Base-by-base conservation (phyloP, 2,797 vertebrate species). In the Hirundo rustica region DNA sequence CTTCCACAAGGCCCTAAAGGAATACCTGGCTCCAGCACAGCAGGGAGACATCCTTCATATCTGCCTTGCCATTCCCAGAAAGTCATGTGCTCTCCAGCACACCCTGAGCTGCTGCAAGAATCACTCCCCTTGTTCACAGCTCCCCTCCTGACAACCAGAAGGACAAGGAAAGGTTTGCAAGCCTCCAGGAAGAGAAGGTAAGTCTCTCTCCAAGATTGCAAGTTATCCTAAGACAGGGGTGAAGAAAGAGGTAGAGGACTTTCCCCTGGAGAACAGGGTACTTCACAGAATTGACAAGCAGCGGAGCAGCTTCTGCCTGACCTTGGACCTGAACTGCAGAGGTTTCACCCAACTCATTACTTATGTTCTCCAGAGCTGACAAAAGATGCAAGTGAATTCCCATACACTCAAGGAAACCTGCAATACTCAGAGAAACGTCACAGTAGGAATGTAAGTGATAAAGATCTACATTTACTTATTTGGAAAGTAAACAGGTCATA, bases 61-160 rank as follows among this genome's bases (percentile, higher is more conserved):
- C 76, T 0, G 0, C 12, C 48, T 38, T 8, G 51, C 45, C 0
- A 1, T 15, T 76, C 1, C 0, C 42, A 38, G 36, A 76, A 57
- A 38, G 38, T 38, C 38, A 38, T 11, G 21, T 4, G 36, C 71
- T 22, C 61, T 36, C 17, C 53, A 60, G 48, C 45, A 71, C 50
- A 62, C 8, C 10, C 29, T 13, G n/a, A 57, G 48, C 85, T 48
- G 9, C 53, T 53, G 72, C 64, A 11, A n/a, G 29, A 5, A 8
- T 7, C 3, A 17, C 18, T 75, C 23, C 62, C 54, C 26, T 8
- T 5, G 26, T 66, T 65, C 78, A 62, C 19, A 61, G 27, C 55
- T 62, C 45, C 65, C 50, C 58, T 16, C 27, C 29, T 11, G 17
- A 34, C 4, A 71, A 47, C 19, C 54, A 85, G 30, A 51, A 34